A percentile compares a stretch with the other conserved stretches of the same genome.
These are phyloP conservation scores for Drosophila mimetica DNA, from an alignment of 2,888 invertebrate species.

Conservation along the genomic window DNA sequence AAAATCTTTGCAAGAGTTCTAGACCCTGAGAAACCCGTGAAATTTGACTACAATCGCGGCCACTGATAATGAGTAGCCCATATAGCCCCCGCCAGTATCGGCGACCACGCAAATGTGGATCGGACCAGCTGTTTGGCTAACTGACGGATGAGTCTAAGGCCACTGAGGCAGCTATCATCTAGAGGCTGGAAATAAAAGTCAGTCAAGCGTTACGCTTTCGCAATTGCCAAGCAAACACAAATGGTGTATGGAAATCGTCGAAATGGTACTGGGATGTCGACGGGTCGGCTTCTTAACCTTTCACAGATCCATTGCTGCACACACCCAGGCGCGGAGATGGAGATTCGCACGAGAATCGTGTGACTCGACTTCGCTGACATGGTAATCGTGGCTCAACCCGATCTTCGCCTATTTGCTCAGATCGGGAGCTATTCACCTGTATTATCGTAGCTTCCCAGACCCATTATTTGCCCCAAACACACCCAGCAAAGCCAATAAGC, in stretches of 20 bases:
- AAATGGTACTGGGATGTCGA: constrained; percentile 17
- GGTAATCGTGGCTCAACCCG: constrained; percentile 8
- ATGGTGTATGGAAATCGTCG: constrained; percentile 43
- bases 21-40: constrained; percentile 45
- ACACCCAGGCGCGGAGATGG: background rate
- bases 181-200: constrained; percentile 65
- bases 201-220: constrained; percentile 72
- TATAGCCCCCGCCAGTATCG: constrained; percentile 12
- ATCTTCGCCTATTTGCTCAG: constrained; percentile 14
- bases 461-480: constrained; percentile 37
- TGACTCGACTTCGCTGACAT: constrained; percentile 1
- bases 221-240: constrained; percentile 76
- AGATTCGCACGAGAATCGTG: background rate
- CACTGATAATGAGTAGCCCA: constrained; percentile 65
- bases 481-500: constrained; percentile 24
- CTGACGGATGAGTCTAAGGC: constrained; percentile 52
- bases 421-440: constrained; percentile 22
- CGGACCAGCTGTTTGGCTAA: constrained; percentile 50
- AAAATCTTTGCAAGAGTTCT: constrained; percentile 53
- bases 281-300: constrained; percentile 35
- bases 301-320: constrained; percentile 9
- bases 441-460: constrained; percentile 19
- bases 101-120: constrained; percentile 8
- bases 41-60: constrained; percentile 52
- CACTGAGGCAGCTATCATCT: constrained; percentile 48